Conservation (phyloP, 1,140 invertebrate species). For the Phymastichus coffea region DNA sequence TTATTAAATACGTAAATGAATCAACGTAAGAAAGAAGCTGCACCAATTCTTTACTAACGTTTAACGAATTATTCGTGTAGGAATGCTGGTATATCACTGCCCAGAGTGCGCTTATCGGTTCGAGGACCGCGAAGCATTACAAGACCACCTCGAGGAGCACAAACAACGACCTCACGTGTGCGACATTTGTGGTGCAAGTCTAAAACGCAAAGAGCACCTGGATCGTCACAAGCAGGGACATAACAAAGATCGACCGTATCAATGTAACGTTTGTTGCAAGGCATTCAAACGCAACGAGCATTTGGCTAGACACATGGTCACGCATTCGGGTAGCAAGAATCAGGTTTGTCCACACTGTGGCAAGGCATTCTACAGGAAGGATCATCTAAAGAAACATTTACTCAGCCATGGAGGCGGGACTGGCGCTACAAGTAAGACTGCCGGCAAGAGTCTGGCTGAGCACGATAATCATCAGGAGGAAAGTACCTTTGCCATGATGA, state of each 20-base stretch:
- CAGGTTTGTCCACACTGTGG: slow-evolving; percentile 84
- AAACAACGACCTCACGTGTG: slow-evolving; percentile 74
- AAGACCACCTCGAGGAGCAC: slow-evolving; percentile 53
- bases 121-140: slow-evolving; percentile 48
- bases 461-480: slow-evolving; percentile 42
- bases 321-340: slow-evolving; percentile 82
- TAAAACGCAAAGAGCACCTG: slow-evolving; percentile 80
- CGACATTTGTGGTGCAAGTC: slow-evolving; percentile 80
- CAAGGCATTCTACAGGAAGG: slow-evolving; percentile 68
- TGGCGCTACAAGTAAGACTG: slow-evolving; percentile 36
- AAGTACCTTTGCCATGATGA: slow-evolving; percentile 49
- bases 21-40: too few species aligned
- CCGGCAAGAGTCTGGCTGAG: slow-evolving; percentile 12
- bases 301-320: slow-evolving; percentile 79
- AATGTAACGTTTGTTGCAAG: slow-evolving; percentile 80
- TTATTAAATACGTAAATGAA: too few species aligned
- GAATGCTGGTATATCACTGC: slow-evolving; percentile 51
- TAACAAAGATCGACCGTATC: slow-evolving; percentile 77
- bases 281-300: slow-evolving; percentile 85
- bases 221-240: slow-evolving; percentile 80
- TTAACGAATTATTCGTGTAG: slow-evolving; percentile 37
- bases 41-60: too few species aligned
- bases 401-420: slow-evolving; percentile 55
- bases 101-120: slow-evolving; percentile 55
- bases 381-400: slow-evolving; percentile 65